phyloP scores from a whole-genome alignment of 2,113 vertebrate genomes.

The Sphyrna mokarran region DNA sequence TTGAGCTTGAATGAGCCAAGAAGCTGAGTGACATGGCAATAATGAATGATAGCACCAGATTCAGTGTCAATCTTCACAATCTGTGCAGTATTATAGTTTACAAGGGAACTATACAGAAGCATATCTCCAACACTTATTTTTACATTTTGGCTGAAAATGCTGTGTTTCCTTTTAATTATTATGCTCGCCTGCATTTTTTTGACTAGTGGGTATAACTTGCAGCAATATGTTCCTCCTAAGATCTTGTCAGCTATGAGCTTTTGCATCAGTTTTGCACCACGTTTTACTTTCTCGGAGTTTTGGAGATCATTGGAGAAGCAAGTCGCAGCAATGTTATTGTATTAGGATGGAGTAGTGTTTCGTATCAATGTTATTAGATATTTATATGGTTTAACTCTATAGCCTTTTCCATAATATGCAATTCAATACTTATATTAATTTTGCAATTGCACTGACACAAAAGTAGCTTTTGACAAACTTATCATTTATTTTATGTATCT shows the following conservation, averaged over 20 bases:
- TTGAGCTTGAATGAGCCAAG: slow-evolving; percentile 80
- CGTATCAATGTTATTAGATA: background rate
- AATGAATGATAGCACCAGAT: slow-evolving; percentile 85
- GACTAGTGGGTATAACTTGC: slow-evolving; percentile 32
- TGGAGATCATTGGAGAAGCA: background rate
- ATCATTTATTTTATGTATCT: background rate
- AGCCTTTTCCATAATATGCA: background rate
- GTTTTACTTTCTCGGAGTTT: background rate
- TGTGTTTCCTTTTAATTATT: slow-evolving; percentile 37
- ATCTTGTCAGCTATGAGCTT: slow-evolving; percentile 22
- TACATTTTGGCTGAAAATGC: slow-evolving; percentile 37
- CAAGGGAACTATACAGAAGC: slow-evolving; percentile 36
- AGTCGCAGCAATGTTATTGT: background rate
- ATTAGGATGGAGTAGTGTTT: background rate
- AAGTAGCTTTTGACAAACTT: background rate
- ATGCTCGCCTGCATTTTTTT: slow-evolving; percentile 36
- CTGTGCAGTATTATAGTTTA: slow-evolving; percentile 64
- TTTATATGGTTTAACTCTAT: background rate
- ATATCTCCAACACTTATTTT: slow-evolving; percentile 36
- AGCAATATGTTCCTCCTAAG: slow-evolving; percentile 32
- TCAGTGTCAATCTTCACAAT: slow-evolving; percentile 84
- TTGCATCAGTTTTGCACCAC: slow-evolving; percentile 12
- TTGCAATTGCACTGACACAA: background rate
- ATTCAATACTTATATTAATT: background rate
- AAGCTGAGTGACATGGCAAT: slow-evolving; percentile 80